Percentiles rank a stretch among this genome's conserved stretches.
Conservation (phyloP, 1,140 invertebrate genomes). For the Akabosia matsudoensis region DNA sequence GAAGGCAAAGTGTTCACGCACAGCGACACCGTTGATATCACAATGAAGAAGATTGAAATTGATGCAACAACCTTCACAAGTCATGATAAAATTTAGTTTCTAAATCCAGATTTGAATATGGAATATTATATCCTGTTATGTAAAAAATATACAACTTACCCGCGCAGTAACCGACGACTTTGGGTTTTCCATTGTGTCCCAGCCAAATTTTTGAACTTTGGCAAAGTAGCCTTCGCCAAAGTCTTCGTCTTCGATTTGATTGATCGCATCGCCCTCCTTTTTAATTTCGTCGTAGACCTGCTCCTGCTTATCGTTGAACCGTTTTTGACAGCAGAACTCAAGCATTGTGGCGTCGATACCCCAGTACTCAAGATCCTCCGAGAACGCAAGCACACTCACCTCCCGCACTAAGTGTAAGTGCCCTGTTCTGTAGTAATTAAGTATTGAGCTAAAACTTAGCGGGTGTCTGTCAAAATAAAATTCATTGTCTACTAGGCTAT, state of each 20-base stretch:
- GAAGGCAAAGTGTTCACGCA: conserved; percentile 37
- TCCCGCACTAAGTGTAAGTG: conserved; percentile 96
- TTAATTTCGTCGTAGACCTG: conserved; percentile 97
- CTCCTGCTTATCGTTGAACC: conserved; percentile 95
- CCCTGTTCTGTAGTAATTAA: conserved; percentile 96
- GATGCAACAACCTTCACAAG: conserved; percentile 32
- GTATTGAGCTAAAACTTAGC: conserved; percentile 91
- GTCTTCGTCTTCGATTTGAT: conserved; percentile 89
- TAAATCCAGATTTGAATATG: too few relatives aligned
- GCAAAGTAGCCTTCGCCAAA: conserved; percentile 89
- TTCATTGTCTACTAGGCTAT: conserved; percentile 92
- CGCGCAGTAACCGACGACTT: conserved; percentile 92
- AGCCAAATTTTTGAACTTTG: conserved; percentile 92
- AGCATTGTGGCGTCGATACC: conserved; percentile 90
- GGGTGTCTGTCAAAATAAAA: conserved; percentile 98
- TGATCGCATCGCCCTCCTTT: conserved; percentile 90
- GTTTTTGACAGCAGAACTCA: conserved; percentile 96
- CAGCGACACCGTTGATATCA: conserved; percentile 37
- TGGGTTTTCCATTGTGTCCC: conserved; percentile 96
- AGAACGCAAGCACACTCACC: conserved; percentile 97
- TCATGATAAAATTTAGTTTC: conserved; percentile 56
- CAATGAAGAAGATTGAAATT: conserved; percentile 43
- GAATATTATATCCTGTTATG: too few relatives aligned
- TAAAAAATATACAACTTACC: conserved; percentile 68
- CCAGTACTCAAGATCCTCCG: conserved; percentile 91